Evolutionary conservation across 2,888 invertebrate species (phyloP), one percentile per base, ranked within the genome.

Genomic region (Leptinotarsa tumamoca): DNA sequence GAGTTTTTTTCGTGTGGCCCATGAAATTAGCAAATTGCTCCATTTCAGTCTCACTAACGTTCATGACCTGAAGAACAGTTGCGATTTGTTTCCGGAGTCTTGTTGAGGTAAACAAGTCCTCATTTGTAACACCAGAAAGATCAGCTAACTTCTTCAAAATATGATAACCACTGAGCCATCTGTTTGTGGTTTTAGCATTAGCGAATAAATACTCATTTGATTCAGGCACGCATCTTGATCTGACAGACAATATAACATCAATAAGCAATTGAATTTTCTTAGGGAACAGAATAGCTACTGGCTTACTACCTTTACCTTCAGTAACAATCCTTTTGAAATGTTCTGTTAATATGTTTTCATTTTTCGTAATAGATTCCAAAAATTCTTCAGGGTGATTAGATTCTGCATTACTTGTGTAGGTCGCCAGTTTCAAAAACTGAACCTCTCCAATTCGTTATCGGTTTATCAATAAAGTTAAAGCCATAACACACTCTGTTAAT

Each of bases 311-410:
- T 63, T 75, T 72, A 72, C 72, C 77, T 58, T 51, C 63, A 17
- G 72, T 71, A 17, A 77, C 67, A 21, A 77, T 23, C 54, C 74
- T 71, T 68, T 74, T 71, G 68, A 68, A 75, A 56, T 76, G 67
- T 67, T 68, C 74, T 50, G 77, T 71, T 18, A 81, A 69, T 21
- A 69, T 43, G 33, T 77, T 79, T 73, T 80, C 80, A 5, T 75
- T 50, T 56, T 76, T 77, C 14, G 78, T 63, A 27, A 77, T 43
- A 68, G 52, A 21, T 51, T 51, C 27, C 52, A 23, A 17, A 67
- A 70, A 67, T 50, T 80, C 80, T 79, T 73, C 72, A 67, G 75
- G 71, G 51, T 74, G 50, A 68, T 17, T 27, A 23, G 50, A 68
- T 52, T 68, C 52, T 51, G 27, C n/a, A 68, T 51, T 68, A 17